These are phyloP conservation scores for Aurelia aurita complex sp. Pacific DNA, from an alignment of 30 jellyfish, hydroid and myxozoan genomes.

Conservation along the genomic window DNA sequence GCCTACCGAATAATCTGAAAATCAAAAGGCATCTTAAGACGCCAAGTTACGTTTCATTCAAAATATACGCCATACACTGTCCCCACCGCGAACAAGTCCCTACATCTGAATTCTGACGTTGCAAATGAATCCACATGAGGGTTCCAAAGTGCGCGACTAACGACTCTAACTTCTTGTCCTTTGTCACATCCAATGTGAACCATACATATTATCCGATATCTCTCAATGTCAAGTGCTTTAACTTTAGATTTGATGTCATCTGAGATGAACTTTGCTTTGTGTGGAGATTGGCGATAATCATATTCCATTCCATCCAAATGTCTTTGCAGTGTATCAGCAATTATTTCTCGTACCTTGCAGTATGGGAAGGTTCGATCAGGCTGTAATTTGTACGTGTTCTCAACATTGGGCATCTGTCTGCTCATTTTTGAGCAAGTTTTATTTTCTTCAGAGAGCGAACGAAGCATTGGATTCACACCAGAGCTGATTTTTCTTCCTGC, in stretches of 20 bases:
- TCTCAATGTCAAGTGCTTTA: constrained; percentile 34
- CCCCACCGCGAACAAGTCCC: constrained; percentile 67
- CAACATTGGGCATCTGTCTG: constrained; percentile 14
- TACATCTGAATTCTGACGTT: constrained; percentile 30
- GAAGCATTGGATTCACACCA: not conserved
- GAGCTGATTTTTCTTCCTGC: constrained; percentile 31
- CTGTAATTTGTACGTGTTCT: constrained; percentile 61
- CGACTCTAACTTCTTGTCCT: constrained; percentile 58
- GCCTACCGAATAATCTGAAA: no score
- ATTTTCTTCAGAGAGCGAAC: not conserved
- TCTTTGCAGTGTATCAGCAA: constrained; percentile 32
- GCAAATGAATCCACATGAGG: constrained; percentile 64
- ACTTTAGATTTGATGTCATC: constrained; percentile 76
- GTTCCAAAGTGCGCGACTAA: constrained; percentile 65
- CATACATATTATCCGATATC: constrained; percentile 52
- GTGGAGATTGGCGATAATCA: constrained; percentile 29
- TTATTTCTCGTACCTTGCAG: constrained; percentile 35
- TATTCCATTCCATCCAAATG: constrained; percentile 48
- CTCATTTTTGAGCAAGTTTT: not conserved
- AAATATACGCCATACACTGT: constrained; percentile 67
- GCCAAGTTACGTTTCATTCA: not conserved
- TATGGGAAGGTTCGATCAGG: constrained; percentile 66
- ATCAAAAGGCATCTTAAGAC: not conserved
- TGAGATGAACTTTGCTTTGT: constrained; percentile 56
- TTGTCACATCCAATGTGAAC: constrained; percentile 62